Evolutionary conservation across 2,113 vertebrate species (phyloP), one percentile per base, ranked within the genome.

Genomic region (Heloderma charlesbogerti): DNA sequence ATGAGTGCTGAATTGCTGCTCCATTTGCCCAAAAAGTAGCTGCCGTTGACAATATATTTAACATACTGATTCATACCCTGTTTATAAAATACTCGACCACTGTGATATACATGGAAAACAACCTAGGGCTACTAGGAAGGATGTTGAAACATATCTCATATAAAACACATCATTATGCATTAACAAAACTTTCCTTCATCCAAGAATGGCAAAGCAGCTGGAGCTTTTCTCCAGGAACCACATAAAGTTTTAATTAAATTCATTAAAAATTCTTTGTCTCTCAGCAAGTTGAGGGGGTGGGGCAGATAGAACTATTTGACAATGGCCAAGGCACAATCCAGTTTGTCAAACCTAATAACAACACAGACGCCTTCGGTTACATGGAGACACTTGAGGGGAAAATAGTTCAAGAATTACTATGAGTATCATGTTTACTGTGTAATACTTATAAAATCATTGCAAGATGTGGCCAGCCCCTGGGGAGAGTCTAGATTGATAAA

Each of bases 171-270:
- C 93, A 95, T 96, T 96, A 93, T 90, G 92, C 91, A 95, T 96
- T 94, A 96, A 96, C 91, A 94, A 93, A 95, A 97, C 96, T 93
- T 96, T 95, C 93, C 93, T 95, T 96, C 95, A 95, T 94, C 92
- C 92, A 93, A 96, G 95, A 97, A 96, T 92, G 95, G 94, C 89
- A 93, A 63, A 94, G 83, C 94, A 93, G 95, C 96, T 95, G 91
- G 94, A 96, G 96, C 96, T 96, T 95, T 96, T 94, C 87, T 92
- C 94, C 90, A 95, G 96, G 95, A 96, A 95, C 92, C 93, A 94
- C 97, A 97, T 96, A 94, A 96, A 97, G 95, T 96, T 98, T 97
- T 97, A 97, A 98, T 98, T 98, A 97, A 97, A 95, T 97, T 96
- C 96, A 97, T 97, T 97, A 96, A 95, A 97, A 97, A 97, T 94